Conservation (phyloP, 2,888 invertebrate species). For the Netelia fuscicornis region DNA sequence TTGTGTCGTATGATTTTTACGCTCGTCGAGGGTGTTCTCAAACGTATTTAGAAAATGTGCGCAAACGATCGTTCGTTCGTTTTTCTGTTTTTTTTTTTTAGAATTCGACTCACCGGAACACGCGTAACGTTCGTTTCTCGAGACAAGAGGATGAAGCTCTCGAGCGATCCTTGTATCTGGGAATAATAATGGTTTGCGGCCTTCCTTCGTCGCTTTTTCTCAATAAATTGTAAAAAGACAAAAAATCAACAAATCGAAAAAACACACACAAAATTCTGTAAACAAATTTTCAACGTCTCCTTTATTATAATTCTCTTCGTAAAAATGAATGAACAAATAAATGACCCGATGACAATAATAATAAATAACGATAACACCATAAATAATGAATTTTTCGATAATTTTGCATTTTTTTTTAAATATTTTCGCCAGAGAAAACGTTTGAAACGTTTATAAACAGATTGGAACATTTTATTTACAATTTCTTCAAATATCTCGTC, state of each 20-base stretch:
- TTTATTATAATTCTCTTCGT: neutral
- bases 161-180: conserved; percentile 11
- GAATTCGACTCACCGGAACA: conserved; percentile 18
- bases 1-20: too few relatives aligned
- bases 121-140: conserved; percentile 23
- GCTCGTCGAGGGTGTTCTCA: neutral
- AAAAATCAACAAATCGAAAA: neutral
- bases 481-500: conserved; percentile 16
- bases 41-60: neutral
- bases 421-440: neutral
- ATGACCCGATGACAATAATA: neutral
- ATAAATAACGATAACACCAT: neutral
- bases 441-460: conserved; percentile 28
- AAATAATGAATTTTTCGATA: neutral
- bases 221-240: neutral
- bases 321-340: neutral
- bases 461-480: conserved; percentile 21
- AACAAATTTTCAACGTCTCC: neutral
- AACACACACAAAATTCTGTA: neutral
- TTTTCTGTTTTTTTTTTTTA: conserved; percentile 16
- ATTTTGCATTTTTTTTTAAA: neutral
- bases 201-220: neutral
- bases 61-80: neutral
- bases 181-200: neutral
- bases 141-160: conserved; percentile 24